Evolutionary conservation across 2,888 invertebrate species (phyloP), one percentile per base, ranked within the genome.

Genomic region (Acanthacorydalis orientalis): DNA sequence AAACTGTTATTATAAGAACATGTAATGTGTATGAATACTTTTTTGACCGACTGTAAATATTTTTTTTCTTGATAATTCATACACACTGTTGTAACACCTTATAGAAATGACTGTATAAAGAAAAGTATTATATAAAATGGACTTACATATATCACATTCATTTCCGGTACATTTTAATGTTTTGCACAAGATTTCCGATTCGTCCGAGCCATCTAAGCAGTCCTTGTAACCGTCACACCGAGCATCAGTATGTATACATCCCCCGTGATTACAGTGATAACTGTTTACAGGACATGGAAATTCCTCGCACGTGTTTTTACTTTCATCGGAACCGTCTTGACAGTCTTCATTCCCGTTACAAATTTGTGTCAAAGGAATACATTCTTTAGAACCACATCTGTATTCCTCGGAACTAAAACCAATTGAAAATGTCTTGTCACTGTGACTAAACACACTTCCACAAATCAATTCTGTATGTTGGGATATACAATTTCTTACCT

Each of bases 301-400:
- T 43, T 54, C 51, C 34, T 50, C 45, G 46, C 59, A 59, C 34
- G 50, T 51, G 1, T 33, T 33, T 34, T 39, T 42, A 32, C 44
- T 53, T 53, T 59, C 59, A 50, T 59, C 59, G 4, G 57, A 57
- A 41, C 49, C 50, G 48, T 57, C 56, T 10, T 37, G 10, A 46
- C 59, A 59, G 46, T 59, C 54, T 10, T 43, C 38, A 7, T 46
- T 31, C 11, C 53, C 55, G 50, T 59, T 54, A 38, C 59, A 59
- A 16, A 57, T 40, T 44, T 51, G 39, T 10, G 48, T 40, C 1
- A 48, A 40, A n/a, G 48, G 39, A 12, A 58, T 53, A 43, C 58
- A 58, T 44, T 55, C 51, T 1, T 47, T 43, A 12, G 55, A 53
- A 9, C 48, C 49, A 39, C 59, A 59, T 42, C 49, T 51, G 51